Conservation (phyloP, 1,140 invertebrate species). For the Dreissena rostriformis region DNA sequence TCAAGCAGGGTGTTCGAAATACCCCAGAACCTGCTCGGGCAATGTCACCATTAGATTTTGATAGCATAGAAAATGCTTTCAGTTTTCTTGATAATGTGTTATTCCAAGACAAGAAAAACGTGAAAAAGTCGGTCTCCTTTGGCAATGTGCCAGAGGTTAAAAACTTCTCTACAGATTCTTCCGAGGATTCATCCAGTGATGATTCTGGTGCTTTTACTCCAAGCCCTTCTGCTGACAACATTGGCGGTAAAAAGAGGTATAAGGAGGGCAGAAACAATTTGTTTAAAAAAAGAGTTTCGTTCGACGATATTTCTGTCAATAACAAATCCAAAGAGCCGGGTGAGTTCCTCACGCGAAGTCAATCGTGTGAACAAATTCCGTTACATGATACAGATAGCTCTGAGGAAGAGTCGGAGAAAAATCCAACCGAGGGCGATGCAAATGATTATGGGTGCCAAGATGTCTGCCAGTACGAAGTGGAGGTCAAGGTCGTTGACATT, state of each 20-base stretch:
- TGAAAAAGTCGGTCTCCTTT: conserved; percentile 48
- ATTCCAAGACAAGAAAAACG: conserved; percentile 30
- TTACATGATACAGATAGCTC: conserved; percentile 42
- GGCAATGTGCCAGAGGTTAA: conserved; percentile 44
- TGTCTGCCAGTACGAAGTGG: conserved; percentile 43
- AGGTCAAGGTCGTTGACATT: conserved; percentile 54
- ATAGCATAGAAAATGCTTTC: conserved; percentile 42
- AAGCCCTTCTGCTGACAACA: conserved; percentile 27
- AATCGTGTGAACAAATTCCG: conserved; percentile 32
- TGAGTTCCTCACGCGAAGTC: background rate
- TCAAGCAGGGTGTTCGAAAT: background rate
- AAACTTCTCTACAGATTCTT: conserved; percentile 42
- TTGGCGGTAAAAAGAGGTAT: conserved; percentile 19
- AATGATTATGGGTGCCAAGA: conserved; percentile 4
- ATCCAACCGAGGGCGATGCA: conserved; percentile 9
- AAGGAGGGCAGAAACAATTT: conserved; percentile 28
- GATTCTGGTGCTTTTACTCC: conserved; percentile 27
- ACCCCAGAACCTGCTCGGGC: background rate
- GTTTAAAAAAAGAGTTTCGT: conserved; percentile 48
- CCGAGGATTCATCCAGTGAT: conserved; percentile 40
- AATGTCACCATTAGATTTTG: conserved; percentile 28
- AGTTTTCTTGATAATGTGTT: conserved; percentile 44
- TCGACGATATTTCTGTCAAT: conserved; percentile 26
- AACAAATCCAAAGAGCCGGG: background rate
- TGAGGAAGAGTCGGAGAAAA: conserved; percentile 24